phyloP scores from a whole-genome alignment of 2,797 vertebrate species.

The Valencia hispanica region DNA sequence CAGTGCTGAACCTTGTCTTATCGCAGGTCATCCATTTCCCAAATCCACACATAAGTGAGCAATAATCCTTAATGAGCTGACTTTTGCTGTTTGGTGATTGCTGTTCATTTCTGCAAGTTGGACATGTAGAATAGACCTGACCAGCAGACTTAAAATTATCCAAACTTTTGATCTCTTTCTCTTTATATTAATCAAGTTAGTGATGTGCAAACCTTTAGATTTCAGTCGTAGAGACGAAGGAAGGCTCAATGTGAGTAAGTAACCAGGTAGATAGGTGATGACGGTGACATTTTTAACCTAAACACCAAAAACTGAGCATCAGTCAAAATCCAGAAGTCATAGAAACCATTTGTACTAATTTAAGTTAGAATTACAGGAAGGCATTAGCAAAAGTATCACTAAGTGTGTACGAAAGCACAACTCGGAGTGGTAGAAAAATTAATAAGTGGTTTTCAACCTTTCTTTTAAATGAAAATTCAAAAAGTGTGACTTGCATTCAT shows the following conservation, averaged over 20 bases:
- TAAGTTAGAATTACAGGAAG: neutral
- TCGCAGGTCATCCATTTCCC: slow-evolving; percentile 42
- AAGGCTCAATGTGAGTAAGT: neutral
- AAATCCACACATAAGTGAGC: slow-evolving; percentile 42
- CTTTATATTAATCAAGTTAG: neutral
- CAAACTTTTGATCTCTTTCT: slow-evolving; percentile 21
- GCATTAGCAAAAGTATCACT: neutral
- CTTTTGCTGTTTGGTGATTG: slow-evolving; percentile 24
- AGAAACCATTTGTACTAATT: neutral
- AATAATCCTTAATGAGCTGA: slow-evolving; percentile 56
- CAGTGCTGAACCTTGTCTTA: slow-evolving; percentile 34
- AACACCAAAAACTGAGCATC: neutral
- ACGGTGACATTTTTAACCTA: neutral
- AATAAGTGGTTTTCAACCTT: neutral
- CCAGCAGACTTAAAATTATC: slow-evolving; percentile 10
- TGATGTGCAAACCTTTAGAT: neutral
- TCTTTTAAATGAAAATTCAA: neutral
- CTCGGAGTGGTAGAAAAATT: neutral
- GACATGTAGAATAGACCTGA: slow-evolving; percentile 31
- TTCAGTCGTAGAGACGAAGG: neutral
- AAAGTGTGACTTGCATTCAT: neutral
- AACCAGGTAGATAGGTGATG: neutral
- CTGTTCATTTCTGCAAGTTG: slow-evolving; percentile 23
- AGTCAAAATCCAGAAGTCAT: neutral
- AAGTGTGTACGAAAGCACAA: neutral